Percentiles rank a stretch among this genome's conserved stretches.
phyloP scores from a whole-genome alignment of 2,113 vertebrate genomes.

The Podarcis raffonei region DNA sequence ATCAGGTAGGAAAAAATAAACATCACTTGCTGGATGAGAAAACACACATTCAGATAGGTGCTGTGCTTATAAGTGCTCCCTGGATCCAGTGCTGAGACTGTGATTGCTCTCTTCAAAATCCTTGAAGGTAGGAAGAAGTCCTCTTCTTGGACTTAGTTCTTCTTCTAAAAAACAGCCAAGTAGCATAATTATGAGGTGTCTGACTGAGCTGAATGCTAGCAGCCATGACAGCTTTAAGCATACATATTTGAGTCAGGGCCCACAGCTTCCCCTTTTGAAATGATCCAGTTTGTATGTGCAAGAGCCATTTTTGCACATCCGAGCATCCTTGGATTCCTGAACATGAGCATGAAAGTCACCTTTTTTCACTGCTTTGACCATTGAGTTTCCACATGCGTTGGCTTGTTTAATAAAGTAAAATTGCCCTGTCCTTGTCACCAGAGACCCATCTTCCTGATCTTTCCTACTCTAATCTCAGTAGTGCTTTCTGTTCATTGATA shows the following conservation, averaged over 20 bases:
- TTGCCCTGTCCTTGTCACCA: not conserved
- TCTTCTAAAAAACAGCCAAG: not conserved
- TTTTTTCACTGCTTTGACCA: not conserved
- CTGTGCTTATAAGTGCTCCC: not conserved
- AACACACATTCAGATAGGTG: not conserved
- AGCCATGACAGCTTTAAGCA: not conserved
- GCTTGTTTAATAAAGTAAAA: not conserved
- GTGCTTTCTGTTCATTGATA: not conserved
- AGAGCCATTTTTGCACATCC: not conserved
- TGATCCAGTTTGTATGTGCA: not conserved
- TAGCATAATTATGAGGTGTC: not conserved
- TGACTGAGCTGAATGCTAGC: not conserved
- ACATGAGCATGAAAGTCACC: not conserved
- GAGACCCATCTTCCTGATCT: not conserved
- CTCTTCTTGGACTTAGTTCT: not conserved
- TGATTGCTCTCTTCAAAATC: not conserved
- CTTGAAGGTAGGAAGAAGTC: no score
- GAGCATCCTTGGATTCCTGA: not conserved
- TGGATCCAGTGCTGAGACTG: not conserved
- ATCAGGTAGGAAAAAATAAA: not conserved
- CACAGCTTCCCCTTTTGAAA: not conserved
- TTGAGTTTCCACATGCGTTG: not conserved
- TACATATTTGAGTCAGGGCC: not conserved
- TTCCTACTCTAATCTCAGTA: not conserved
- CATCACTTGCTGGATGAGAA: not conserved